Conservation (phyloP, 1,140 invertebrate species). For the Popillia japonica region DNA sequence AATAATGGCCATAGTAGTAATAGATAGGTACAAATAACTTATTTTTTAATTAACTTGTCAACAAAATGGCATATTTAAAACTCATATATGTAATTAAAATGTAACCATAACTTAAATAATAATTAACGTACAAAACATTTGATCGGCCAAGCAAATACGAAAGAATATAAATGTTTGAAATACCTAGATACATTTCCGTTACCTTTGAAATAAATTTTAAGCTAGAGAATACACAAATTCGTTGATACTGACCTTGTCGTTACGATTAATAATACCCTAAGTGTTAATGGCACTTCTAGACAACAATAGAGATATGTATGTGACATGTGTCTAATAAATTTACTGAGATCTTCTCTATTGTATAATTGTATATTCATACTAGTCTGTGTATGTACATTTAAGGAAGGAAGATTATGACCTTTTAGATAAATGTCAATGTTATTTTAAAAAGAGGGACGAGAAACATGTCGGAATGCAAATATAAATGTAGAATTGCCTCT, state of each 20-base stretch:
- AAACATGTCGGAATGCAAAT: neutral
- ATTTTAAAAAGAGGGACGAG: neutral
- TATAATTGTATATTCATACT: neutral
- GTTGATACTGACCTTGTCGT: neutral
- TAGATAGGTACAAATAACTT: too few species aligned
- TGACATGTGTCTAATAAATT: constrained; percentile 4
- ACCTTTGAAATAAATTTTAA: neutral
- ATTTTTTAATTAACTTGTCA: too few species aligned
- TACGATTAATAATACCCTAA: constrained; percentile 11
- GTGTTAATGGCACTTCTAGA: neutral
- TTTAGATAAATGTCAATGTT: constrained; percentile 15
- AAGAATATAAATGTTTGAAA: neutral
- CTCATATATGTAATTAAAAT: neutral
- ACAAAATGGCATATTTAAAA: neutral
- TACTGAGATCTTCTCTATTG: neutral
- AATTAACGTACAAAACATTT: neutral
- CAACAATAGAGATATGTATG: constrained; percentile 14
- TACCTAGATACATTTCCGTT: neutral
- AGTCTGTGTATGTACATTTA: neutral
- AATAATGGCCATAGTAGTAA: too few species aligned
- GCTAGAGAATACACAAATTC: neutral
- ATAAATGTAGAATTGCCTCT: too few species aligned
- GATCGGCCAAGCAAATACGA: neutral
- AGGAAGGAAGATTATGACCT: constrained; percentile 2
- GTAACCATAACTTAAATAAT: neutral